Evolutionary conservation across 2,888 invertebrate species (phyloP).

Genomic region (Lepidocyrtinus sp.): DNA sequence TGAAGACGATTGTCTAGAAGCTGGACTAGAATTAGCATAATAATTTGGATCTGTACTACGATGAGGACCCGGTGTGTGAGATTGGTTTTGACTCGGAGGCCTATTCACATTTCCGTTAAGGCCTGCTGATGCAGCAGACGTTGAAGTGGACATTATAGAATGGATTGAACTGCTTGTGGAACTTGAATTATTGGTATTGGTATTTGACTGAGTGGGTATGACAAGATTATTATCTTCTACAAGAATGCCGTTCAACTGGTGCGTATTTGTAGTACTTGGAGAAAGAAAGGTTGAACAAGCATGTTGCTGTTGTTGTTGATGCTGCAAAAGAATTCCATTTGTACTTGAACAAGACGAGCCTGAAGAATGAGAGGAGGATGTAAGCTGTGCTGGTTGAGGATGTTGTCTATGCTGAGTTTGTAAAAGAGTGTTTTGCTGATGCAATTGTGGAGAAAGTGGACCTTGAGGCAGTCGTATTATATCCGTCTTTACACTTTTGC

Average conservation of each 20-base stretch:
- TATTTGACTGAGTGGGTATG: constrained; percentile 42
- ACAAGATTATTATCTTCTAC: constrained; percentile 33
- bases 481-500: constrained; percentile 68
- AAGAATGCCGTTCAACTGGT: constrained; percentile 15
- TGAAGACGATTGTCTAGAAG: constrained; percentile 51
- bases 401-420: constrained; percentile 34
- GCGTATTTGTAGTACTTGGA: constrained; percentile 19
- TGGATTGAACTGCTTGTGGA: constrained; percentile 53
- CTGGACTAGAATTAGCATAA: constrained; percentile 44
- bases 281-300: constrained; percentile 51
- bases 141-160: constrained; percentile 63
- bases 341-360: constrained; percentile 34
- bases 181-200: constrained; percentile 46
- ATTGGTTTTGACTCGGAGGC: constrained; percentile 42
- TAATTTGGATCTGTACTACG: constrained; percentile 33
- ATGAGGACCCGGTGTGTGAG: constrained; percentile 30
- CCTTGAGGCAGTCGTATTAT: constrained; percentile 68
- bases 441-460: constrained; percentile 46
- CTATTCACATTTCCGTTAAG: constrained; percentile 29
- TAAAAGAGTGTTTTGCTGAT: constrained; percentile 28
- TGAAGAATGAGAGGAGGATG: constrained; percentile 57
- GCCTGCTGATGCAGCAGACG: constrained; percentile 33
- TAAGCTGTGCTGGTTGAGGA: constrained; percentile 12
- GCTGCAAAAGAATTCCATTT: constrained; percentile 28
- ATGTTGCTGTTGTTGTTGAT: constrained; percentile 6